Conservation (phyloP, 2,888 invertebrate species). For the Orthosia incerta region DNA sequence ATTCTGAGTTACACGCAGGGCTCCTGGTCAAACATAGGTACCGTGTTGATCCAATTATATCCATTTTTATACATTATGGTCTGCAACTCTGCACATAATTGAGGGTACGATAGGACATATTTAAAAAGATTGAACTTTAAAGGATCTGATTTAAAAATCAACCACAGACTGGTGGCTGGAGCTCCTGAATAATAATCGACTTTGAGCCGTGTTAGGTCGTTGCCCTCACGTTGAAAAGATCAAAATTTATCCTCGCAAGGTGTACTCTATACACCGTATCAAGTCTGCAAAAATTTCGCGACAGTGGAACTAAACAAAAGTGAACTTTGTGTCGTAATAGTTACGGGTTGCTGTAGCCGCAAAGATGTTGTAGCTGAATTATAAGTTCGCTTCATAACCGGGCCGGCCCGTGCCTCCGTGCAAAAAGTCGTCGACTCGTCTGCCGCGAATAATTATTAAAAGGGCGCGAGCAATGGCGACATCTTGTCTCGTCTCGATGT, state of each 20-base stretch:
- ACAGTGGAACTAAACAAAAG: constrained; percentile 52
- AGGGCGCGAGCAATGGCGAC: constrained; percentile 82
- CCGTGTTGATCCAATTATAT: neutral
- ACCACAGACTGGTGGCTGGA: constrained; percentile 21
- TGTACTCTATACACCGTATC: constrained; percentile 68
- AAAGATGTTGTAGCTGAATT: constrained; percentile 62
- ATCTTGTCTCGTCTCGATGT: constrained; percentile 80
- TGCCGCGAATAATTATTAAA: constrained; percentile 82
- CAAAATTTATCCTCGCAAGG: constrained; percentile 73
- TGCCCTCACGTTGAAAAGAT: constrained; percentile 69
- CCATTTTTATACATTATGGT: neutral
- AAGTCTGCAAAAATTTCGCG: constrained; percentile 53
- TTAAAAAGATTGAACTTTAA: constrained; percentile 1
- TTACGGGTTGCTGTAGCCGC: constrained; percentile 64
- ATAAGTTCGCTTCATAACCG: constrained; percentile 71
- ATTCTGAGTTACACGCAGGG: neutral
- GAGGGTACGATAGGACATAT: neutral
- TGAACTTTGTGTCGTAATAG: constrained; percentile 65
- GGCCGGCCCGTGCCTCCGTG: constrained; percentile 73
- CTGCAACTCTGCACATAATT: constrained; percentile 1
- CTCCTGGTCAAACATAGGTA: neutral
- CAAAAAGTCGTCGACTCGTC: constrained; percentile 84
- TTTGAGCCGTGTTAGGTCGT: constrained; percentile 65
- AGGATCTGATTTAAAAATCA: neutral
- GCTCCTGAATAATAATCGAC: constrained; percentile 56